Evolutionary conservation across 2,888 invertebrate species (phyloP).

Genomic region (Timema cristinae): DNA sequence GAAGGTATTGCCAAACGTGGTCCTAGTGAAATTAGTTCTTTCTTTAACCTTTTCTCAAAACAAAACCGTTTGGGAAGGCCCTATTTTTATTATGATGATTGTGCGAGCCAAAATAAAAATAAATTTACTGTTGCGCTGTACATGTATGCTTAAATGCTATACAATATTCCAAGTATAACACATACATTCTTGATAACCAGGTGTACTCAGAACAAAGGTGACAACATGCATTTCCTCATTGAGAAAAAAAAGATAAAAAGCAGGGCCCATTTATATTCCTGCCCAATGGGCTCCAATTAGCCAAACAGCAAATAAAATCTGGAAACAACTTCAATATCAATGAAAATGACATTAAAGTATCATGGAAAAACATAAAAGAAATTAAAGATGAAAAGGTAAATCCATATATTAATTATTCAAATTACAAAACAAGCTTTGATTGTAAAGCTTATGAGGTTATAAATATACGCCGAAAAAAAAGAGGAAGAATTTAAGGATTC

Average conservation of each 20-base stretch:
- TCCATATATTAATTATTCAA: too few species aligned
- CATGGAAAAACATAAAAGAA: too few species aligned
- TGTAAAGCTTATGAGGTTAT: too few species aligned
- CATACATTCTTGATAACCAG: slow-evolving; percentile 16
- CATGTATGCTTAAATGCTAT: slow-evolving; percentile 10
- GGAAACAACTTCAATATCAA: too few species aligned
- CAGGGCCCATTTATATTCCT: too few species aligned
- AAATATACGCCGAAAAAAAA: too few species aligned
- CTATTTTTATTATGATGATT: slow-evolving; percentile 18
- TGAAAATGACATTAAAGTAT: too few species aligned
- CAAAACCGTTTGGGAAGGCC: slow-evolving; percentile 16
- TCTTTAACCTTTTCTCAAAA: slow-evolving; percentile 1
- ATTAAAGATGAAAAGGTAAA: too few species aligned
- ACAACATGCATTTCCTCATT: slow-evolving; percentile 16
- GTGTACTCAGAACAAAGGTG: slow-evolving; percentile 4
- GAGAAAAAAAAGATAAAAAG: background rate
- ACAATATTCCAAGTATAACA: slow-evolving; percentile 13
- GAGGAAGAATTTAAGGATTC: too few species aligned
- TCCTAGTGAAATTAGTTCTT: slow-evolving; percentile 18
- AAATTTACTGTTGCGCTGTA: slow-evolving; percentile 18
- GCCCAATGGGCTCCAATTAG: too few species aligned
- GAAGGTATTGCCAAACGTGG: slow-evolving; percentile 16
- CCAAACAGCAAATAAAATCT: too few species aligned
- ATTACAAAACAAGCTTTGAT: too few species aligned
- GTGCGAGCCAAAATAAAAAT: background rate